Evolutionary conservation across 1,140 invertebrate species (phyloP).

Genomic region (Caenorhabditis inopinata): DNA sequence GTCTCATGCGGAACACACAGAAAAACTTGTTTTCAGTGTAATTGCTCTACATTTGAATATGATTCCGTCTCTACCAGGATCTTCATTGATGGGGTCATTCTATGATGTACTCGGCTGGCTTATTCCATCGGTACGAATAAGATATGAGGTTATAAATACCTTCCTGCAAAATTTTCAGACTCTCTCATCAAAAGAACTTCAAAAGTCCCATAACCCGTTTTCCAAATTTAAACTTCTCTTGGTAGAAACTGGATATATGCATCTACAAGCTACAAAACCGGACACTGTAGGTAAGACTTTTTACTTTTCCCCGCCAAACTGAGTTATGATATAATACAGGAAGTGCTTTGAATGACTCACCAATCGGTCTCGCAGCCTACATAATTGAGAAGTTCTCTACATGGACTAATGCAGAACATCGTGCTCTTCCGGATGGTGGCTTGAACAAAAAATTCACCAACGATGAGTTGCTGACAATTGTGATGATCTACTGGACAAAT

Average conservation of each 20-base stretch:
- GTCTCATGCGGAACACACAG: not conserved
- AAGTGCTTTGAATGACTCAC: slow-evolving; percentile 68
- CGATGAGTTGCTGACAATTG: slow-evolving; percentile 80
- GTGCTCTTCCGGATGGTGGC: slow-evolving; percentile 74
- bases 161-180: slow-evolving; percentile 55
- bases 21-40: slow-evolving; percentile 67
- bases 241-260: slow-evolving; percentile 76
- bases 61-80: slow-evolving; percentile 68
- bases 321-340: slow-evolving; percentile 30
- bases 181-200: slow-evolving; percentile 71
- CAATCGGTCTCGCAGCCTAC: slow-evolving; percentile 78
- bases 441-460: slow-evolving; percentile 72
- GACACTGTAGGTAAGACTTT: slow-evolving; percentile 81
- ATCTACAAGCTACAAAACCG: slow-evolving; percentile 82
- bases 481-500: slow-evolving; percentile 82
- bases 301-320: not conserved
- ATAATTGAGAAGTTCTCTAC: slow-evolving; percentile 82
- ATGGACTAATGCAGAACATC: slow-evolving; percentile 72
- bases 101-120: slow-evolving; percentile 60
- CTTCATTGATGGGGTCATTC: slow-evolving; percentile 70
- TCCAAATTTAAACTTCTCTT: slow-evolving; percentile 68
- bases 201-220: slow-evolving; percentile 58
- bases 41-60: slow-evolving; percentile 75
- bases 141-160: not conserved
- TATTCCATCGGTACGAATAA: slow-evolving; percentile 1